Base-by-base conservation (phyloP, 1,140 invertebrate species). In the Thaumatotibia leucotreta region DNA sequence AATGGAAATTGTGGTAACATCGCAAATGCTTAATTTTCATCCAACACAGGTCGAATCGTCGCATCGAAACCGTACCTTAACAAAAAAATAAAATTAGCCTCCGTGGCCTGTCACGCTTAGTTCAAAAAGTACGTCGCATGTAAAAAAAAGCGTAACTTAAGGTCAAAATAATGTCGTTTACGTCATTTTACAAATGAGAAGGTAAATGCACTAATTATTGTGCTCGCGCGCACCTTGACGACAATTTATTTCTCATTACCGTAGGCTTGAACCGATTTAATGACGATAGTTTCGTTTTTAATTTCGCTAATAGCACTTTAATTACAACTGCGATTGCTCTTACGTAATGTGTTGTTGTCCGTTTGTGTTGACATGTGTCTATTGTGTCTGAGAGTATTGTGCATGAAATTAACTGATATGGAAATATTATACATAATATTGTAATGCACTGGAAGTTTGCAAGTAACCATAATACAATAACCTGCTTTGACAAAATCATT, bases 181-280 rank as follows among this genome's bases (percentile, higher is more conserved):
- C 8, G 39, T 20, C 17, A 2, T 45, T 45, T 9, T 45, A 8
- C 4, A 9, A 14, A 5, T 45, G 6, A 20, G 17, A 17, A 45
- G 17, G 20, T 83, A 83, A 82, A 79, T 80, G 79, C 73, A 85
- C 82, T 89, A 89, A 89, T 89, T 89, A 84, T 81, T 79, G 62
- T 70, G 52, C 52, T 70, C 70, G 73, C 74, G 73, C 74, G 75
- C 77, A 77, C 76, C 77, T 78, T 79, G 79, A 69, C 76, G 86
- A 89, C 86, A 89, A 89, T 89, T 89, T 89, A 89, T 89, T 89
- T 89, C 83, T 79, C 86, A 89, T 89, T 89, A 89, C 74, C 70
- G 8, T 66, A 76, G 79, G 83, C 84, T 87, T 85, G 39, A 45
- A 45, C 39, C 86, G 73, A 76, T 74, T 75, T 77, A 80, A 82